Percentiles rank a stretch among this genome's conserved stretches.
Evolutionary conservation across 2,797 vertebrate genomes (phyloP).

Genomic region (Acipenser transmontanus): DNA sequence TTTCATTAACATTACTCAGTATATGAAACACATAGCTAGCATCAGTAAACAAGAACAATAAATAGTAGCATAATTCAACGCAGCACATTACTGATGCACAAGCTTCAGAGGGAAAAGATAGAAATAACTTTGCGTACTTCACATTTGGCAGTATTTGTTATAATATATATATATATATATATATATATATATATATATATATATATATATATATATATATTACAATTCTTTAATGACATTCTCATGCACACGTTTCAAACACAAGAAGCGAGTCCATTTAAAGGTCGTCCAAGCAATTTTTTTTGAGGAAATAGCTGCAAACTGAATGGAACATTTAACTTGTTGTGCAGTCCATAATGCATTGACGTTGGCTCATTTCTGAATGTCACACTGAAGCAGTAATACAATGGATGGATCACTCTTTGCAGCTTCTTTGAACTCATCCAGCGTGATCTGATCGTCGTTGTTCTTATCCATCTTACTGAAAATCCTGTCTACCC

Average conservation of each 20-base stretch:
- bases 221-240: slow-evolving; percentile 98
- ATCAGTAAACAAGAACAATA: slow-evolving; percentile 86
- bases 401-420: slow-evolving; percentile 97
- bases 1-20: slow-evolving; percentile 72
- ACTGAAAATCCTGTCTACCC: slow-evolving; percentile 98
- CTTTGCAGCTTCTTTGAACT: slow-evolving; percentile 98
- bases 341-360: slow-evolving; percentile 81
- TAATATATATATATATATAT: slow-evolving; percentile 68
- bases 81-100: slow-evolving; percentile 79
- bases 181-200: slow-evolving; percentile 73
- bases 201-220: slow-evolving; percentile 67
- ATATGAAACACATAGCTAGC: slow-evolving; percentile 81
- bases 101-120: slow-evolving; percentile 75
- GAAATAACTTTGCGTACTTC: slow-evolving; percentile 88
- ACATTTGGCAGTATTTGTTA: slow-evolving; percentile 86
- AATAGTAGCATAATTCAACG: slow-evolving; percentile 74
- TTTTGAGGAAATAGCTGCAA: slow-evolving; percentile 89
- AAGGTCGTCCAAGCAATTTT: slow-evolving; percentile 95
- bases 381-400: slow-evolving; percentile 98
- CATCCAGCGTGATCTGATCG: slow-evolving; percentile 96
- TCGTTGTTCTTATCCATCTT: slow-evolving; percentile 99
- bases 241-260: slow-evolving; percentile 99
- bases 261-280: slow-evolving; percentile 99
- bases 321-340: slow-evolving; percentile 94
- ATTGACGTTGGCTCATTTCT: slow-evolving; percentile 78